phyloP scores from a whole-genome alignment of 23 tunicate species.

The Ciona savignyi region DNA sequence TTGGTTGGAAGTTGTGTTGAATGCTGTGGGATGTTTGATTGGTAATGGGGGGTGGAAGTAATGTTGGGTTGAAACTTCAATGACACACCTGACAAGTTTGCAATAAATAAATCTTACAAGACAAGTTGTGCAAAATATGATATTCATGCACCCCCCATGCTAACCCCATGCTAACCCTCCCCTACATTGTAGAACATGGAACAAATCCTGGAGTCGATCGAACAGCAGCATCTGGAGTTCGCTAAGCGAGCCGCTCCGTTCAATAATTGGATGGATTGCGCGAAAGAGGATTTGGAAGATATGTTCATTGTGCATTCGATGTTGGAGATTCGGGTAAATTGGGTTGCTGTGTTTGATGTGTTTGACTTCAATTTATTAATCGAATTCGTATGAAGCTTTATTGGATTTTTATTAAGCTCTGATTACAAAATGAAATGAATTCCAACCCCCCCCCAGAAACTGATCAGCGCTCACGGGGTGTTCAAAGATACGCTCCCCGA shows the following conservation, averaged over 20 bases:
- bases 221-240: constrained; percentile 92
- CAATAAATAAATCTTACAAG: too few species aligned
- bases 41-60: background rate
- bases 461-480: constrained; percentile 77
- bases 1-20: too few species aligned
- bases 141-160: background rate
- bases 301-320: constrained; percentile 99
- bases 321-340: constrained; percentile 93
- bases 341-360: too few species aligned
- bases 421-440: too few species aligned
- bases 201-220: constrained; percentile 91
- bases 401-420: too few species aligned
- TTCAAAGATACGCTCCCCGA: constrained; percentile 88
- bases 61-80: background rate
- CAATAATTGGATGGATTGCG: constrained; percentile 99
- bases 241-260: constrained; percentile 99
- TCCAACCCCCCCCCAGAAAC: constrained; percentile 54
- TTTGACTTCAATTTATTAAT: too few species aligned
- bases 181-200: constrained; percentile 91
- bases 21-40: too few species aligned
- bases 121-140: too few species aligned
- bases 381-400: too few species aligned
- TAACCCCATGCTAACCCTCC: too few species aligned
- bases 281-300: constrained; percentile 97
- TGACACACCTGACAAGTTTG: too few species aligned